These are phyloP conservation scores for Limnephilus rhombicus DNA, from an alignment of 2,888 invertebrate genomes.

Conservation along the genomic window DNA sequence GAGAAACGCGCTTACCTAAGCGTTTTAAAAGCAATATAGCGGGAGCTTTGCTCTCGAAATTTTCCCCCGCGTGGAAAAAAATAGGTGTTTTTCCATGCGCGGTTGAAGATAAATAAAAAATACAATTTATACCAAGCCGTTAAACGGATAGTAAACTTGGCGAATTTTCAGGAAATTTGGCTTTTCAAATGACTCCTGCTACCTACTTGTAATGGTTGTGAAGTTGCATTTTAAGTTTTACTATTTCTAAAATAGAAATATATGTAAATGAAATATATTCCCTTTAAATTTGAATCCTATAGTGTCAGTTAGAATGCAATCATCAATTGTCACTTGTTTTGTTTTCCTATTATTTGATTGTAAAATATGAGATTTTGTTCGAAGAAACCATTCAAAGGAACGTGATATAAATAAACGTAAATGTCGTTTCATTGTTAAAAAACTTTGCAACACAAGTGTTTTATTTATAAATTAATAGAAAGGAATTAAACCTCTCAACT, in stretches of 20 bases:
- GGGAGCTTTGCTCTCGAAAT: conserved; percentile 6
- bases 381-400: too few species aligned
- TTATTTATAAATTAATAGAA: too few species aligned
- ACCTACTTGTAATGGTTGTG: neutral
- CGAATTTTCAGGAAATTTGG: neutral
- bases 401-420: too few species aligned
- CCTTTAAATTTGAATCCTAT: too few species aligned
- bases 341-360: too few species aligned
- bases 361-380: too few species aligned
- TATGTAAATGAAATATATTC: too few species aligned
- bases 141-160: conserved; percentile 39
- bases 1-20: conserved; percentile 35
- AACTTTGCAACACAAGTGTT: too few species aligned
- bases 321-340: too few species aligned
- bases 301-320: too few species aligned
- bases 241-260: neutral
- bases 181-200: neutral
- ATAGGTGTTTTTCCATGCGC: conserved; percentile 39
- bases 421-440: too few species aligned
- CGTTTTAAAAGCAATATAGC: conserved; percentile 35
- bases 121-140: conserved; percentile 47
- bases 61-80: neutral
- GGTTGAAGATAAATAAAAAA: conserved; percentile 49
- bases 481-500: too few species aligned
- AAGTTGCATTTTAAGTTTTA: neutral